Conservation (phyloP, 2,113 vertebrate genomes). For the Cinclus cinclus region DNA sequence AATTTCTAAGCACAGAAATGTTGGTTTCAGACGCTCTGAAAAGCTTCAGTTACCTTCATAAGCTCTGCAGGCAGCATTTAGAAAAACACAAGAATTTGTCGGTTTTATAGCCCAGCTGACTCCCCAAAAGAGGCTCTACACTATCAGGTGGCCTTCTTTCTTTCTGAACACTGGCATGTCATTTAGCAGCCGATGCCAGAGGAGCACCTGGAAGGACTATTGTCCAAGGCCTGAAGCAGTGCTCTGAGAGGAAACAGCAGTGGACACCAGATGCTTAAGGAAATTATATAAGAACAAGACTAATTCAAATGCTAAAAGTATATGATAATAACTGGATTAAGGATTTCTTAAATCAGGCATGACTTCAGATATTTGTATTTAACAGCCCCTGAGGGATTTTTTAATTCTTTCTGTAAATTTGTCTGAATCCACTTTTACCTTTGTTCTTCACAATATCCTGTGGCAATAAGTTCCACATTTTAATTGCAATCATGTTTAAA, state of each 20-base stretch:
- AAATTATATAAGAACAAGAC: background rate
- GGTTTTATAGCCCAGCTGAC: background rate
- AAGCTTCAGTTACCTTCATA: background rate
- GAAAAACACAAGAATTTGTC: background rate
- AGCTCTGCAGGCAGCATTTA: background rate
- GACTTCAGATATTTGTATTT: background rate
- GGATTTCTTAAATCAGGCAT: background rate
- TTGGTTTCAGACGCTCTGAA: background rate
- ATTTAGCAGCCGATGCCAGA: background rate
- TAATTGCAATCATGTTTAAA: background rate
- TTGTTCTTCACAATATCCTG: background rate
- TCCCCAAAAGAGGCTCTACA: background rate
- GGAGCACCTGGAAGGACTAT: background rate
- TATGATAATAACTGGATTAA: background rate
- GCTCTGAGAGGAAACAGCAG: background rate
- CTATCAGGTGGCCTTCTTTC: background rate
- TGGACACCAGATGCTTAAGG: background rate
- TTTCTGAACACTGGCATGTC: background rate
- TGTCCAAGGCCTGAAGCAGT: background rate
- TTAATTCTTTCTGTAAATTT: background rate
- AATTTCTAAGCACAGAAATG: background rate
- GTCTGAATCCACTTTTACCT: background rate
- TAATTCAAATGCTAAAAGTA: background rate
- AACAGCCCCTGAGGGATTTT: background rate
- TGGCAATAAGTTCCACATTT: background rate